Base-by-base conservation (phyloP, 2,113 vertebrate genomes). In the Pao palembangensis region DNA sequence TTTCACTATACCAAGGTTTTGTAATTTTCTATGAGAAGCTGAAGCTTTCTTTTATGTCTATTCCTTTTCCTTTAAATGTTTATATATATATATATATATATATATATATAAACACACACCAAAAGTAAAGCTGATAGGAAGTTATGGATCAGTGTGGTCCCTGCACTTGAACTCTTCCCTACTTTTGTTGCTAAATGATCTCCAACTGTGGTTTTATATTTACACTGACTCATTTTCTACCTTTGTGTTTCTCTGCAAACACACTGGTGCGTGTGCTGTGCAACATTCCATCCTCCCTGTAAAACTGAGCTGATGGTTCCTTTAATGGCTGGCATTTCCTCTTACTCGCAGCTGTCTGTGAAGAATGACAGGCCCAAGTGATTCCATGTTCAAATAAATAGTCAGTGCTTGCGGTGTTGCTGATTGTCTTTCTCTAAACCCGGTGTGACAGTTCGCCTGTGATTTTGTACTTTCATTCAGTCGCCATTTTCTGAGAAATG, bases 141-240 rank as follows among this genome's bases (percentile, higher is more conserved):
- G 69, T 2, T 17, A 1, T 21, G 14, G 73, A 65, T 84, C 64
- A 68, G 1, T 18, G 2, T 46, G 73, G 47, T 14, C 14, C 6
- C 15, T 34, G 16, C 17, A 14, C 41, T 14, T 76, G 58, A 83
- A 58, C 85, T 81, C 8, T 83, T 2, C 25, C 53, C 74, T 57
- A 78, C 72, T 74, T 76, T 6, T 10, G 15, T 50, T 31, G 34
- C 16, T 8, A 15, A 28, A 1, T 31, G 8, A 47, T 66, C 19
- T 19, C 50, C 46, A 31, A 51, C 51, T 62, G 43, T 20, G 19
- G 43, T 17, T 52, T 58, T 15, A 51, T 15, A 21, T 2, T 23
- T 8, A 18, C 14, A 5, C 31, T 43, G 46, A 59, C 7, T 77
- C 62, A 66, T 12, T 19, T 19, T 61, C 38, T 57, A 8, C 34